Conservation (phyloP, 1,140 invertebrate genomes). For the Triops longicaudatus region DNA sequence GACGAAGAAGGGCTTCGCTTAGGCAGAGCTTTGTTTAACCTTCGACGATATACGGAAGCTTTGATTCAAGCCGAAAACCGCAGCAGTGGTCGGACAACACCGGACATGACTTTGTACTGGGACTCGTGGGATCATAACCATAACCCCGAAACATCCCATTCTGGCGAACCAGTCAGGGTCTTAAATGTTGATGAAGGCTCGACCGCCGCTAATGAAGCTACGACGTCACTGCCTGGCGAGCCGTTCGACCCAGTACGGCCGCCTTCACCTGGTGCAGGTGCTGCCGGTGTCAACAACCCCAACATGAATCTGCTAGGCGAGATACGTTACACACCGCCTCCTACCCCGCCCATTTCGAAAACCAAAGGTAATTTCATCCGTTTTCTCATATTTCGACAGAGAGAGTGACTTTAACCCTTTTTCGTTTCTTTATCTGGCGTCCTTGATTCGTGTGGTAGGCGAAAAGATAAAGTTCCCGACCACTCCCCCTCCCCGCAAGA, state of each 20-base stretch:
- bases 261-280: conserved; percentile 25
- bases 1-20: conserved; percentile 71
- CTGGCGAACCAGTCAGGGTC: conserved; percentile 35
- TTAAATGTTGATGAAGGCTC: conserved; percentile 38
- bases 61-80: conserved; percentile 47
- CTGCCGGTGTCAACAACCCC: neutral
- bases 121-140: conserved; percentile 70
- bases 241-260: conserved; percentile 33
- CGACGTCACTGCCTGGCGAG: conserved; percentile 31
- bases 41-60: conserved; percentile 68
- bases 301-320: conserved; percentile 30
- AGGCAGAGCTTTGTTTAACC: conserved; percentile 69
- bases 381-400: neutral
- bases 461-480: conserved; percentile 55
- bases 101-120: conserved; percentile 71
- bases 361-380: conserved; percentile 37
- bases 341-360: conserved; percentile 49
- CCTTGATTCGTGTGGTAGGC: conserved; percentile 26
- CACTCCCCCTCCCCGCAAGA: conserved; percentile 67
- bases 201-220: conserved; percentile 36
- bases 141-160: conserved; percentile 40
- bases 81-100: conserved; percentile 36
- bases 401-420: neutral
- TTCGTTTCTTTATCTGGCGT: conserved; percentile 24
- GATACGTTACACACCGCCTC: conserved; percentile 47